Evolutionary conservation across 2,888 invertebrate genomes (phyloP).

Genomic region (Phyto melanocephala): DNA sequence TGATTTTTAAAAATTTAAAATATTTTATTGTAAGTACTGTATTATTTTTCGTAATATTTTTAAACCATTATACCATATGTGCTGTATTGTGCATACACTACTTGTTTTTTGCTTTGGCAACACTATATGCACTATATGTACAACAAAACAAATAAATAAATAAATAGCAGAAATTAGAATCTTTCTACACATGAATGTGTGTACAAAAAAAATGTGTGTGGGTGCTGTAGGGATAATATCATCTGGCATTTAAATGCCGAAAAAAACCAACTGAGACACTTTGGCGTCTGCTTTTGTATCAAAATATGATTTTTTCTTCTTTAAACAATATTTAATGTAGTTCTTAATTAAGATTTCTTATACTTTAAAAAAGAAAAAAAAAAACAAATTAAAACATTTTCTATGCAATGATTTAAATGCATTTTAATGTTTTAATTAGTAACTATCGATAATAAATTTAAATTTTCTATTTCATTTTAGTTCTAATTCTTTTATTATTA

Average conservation of each 20-base stretch:
- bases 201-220: conserved; percentile 14
- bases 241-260: conserved; percentile 48
- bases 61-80: no score
- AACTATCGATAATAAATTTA: conserved; percentile 39
- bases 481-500: background rate
- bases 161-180: background rate
- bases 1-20: no score
- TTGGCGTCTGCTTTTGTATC: conserved; percentile 44
- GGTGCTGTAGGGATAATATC: conserved; percentile 51
- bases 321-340: background rate
- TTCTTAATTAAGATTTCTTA: conserved; percentile 41
- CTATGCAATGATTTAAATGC: conserved; percentile 42
- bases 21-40: no score
- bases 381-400: conserved; percentile 14
- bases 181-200: conserved; percentile 3
- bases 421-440: conserved; percentile 43
- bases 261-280: conserved; percentile 41
- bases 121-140: no score
- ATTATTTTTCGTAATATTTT: no score
- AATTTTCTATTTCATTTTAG: background rate
- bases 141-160: background rate
- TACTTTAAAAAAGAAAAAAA: conserved; percentile 10
- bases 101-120: no score
- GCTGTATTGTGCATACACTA: no score
- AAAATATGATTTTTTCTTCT: no score